phyloP scores from a whole-genome alignment of 2,888 invertebrate genomes.

The Melolontha melolontha region DNA sequence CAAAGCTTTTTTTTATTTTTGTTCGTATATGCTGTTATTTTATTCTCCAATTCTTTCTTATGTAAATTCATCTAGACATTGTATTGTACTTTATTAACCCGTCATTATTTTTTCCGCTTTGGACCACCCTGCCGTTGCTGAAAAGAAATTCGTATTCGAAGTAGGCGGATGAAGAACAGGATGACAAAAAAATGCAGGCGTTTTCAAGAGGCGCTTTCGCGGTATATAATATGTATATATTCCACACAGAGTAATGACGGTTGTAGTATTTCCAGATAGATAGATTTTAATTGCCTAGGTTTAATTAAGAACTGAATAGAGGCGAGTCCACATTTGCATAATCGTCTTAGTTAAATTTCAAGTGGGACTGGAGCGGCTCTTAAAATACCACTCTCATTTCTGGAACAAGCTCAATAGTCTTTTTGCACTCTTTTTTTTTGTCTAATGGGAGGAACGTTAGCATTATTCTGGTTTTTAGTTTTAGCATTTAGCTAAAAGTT shows the following conservation, averaged over 20 bases:
- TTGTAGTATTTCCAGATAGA: slow-evolving; percentile 47
- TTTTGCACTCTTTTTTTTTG: neutral
- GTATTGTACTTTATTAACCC: slow-evolving; percentile 29
- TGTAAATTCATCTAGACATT: slow-evolving; percentile 21
- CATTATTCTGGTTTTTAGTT: no score
- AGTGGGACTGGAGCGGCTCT: slow-evolving; percentile 38
- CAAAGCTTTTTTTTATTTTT: neutral
- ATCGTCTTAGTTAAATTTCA: slow-evolving; percentile 51
- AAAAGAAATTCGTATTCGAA: no score
- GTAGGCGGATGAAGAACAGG: no score
- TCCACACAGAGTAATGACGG: neutral
- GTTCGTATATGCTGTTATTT: slow-evolving; percentile 17
- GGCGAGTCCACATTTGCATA: slow-evolving; percentile 52
- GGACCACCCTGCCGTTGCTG: slow-evolving; percentile 9
- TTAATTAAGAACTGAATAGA: slow-evolving; percentile 54
- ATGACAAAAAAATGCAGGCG: no score
- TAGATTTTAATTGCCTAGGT: slow-evolving; percentile 53
- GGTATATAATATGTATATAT: no score
- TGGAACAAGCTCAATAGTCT: slow-evolving; percentile 11
- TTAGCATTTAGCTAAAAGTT: no score
- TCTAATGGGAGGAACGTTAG: no score
- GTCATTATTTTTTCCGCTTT: slow-evolving; percentile 30
- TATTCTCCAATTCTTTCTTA: slow-evolving; percentile 27
- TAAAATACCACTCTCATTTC: slow-evolving; percentile 47
- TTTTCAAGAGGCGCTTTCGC: no score